Evolutionary conservation across 2,113 vertebrate genomes (phyloP).

Genomic region (Pollimyrus isidori): DNA sequence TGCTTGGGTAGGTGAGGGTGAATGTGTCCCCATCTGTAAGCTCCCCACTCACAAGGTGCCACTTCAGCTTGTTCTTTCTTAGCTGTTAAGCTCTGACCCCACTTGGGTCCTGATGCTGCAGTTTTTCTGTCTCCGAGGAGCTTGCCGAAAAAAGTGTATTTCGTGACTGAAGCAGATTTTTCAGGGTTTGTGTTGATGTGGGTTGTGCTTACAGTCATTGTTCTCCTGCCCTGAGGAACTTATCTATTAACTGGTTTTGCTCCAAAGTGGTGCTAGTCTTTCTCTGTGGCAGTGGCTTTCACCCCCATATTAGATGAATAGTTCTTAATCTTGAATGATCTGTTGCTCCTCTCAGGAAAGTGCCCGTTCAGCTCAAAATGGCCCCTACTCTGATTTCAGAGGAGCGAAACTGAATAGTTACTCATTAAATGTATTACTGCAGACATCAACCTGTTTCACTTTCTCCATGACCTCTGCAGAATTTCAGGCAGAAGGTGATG

Average conservation of each 20-base stretch:
- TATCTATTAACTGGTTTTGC: background rate
- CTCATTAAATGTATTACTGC: background rate
- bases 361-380: background rate
- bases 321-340: background rate
- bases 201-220: background rate
- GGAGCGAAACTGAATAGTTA: background rate
- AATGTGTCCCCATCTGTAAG: background rate
- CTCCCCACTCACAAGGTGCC: background rate
- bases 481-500: slow-evolving; percentile 98
- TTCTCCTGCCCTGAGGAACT: background rate
- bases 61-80: background rate
- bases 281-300: background rate
- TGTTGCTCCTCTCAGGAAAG: background rate
- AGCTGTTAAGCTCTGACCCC: background rate
- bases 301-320: background rate
- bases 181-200: slow-evolving; percentile 5
- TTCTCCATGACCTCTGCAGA: slow-evolving; percentile 52
- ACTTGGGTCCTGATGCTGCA: background rate
- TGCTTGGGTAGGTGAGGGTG: background rate
- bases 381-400: background rate
- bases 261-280: background rate
- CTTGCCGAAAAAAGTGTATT: background rate
- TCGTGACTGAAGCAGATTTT: background rate
- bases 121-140: background rate
- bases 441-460: background rate